Conservation (phyloP, 1,140 invertebrate genomes). For the Drosophila sulfurigaster region DNA sequence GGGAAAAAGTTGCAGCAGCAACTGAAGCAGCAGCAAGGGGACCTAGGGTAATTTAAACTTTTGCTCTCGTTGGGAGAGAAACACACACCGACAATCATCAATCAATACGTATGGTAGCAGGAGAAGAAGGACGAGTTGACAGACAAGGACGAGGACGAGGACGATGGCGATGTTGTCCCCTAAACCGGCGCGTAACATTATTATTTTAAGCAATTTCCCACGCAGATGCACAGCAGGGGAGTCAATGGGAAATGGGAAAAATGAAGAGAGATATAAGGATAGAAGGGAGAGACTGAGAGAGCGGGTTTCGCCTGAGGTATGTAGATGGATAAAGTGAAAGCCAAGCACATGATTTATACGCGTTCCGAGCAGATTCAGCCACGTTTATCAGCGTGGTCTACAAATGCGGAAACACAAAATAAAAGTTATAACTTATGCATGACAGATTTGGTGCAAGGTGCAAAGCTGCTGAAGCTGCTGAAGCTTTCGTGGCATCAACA, state of each 20-base stretch:
- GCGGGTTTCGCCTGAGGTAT: conserved; percentile 12
- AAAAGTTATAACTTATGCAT: conserved; percentile 79
- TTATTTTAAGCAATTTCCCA: conserved; percentile 81
- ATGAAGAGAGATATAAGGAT: background rate
- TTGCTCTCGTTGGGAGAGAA: conserved; percentile 53
- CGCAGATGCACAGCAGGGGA: conserved; percentile 52
- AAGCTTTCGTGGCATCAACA: conserved; percentile 36
- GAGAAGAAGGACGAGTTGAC: conserved; percentile 25
- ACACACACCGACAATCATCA: conserved; percentile 72
- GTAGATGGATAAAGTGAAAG: conserved; percentile 57
- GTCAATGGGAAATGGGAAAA: background rate
- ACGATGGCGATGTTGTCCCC: conserved; percentile 23
- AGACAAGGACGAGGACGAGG: conserved; percentile 6
- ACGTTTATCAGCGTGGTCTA: conserved; percentile 60
- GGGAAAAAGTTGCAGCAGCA: conserved; percentile 46
- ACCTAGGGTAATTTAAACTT: conserved; percentile 72
- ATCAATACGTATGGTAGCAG: conserved; percentile 65
- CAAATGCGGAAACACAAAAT: conserved; percentile 75
- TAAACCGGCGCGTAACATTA: conserved; percentile 68
- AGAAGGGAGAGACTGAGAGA: background rate
- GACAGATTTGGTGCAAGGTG: conserved; percentile 78
- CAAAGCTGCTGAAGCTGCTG: conserved; percentile 60
- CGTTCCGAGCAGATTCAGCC: conserved; percentile 39
- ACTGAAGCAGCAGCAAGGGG: background rate
- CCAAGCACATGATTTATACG: conserved; percentile 77